A percentile compares a stretch with the other conserved stretches of the same genome.
Evolutionary conservation across 2,797 vertebrate species (phyloP).

Genomic region (Diglossa cyanea): DNA sequence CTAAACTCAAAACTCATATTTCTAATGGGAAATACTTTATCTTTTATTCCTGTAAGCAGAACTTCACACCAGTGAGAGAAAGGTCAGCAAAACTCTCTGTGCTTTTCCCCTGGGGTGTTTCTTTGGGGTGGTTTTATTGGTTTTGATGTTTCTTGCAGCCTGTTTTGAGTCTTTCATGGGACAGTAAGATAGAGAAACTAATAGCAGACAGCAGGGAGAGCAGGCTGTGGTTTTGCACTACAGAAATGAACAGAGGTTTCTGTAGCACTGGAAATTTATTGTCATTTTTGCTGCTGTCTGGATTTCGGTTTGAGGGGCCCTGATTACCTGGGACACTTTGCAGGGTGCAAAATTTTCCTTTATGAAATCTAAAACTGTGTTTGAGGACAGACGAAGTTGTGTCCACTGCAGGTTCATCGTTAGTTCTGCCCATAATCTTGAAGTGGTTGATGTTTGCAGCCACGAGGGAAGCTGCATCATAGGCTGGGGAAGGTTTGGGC

Average conservation of each 20-base stretch:
- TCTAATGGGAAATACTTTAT: background rate
- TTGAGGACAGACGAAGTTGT: background rate
- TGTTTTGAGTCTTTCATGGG: background rate
- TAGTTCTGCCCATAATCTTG: background rate
- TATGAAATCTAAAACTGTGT: background rate
- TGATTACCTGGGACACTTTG: background rate
- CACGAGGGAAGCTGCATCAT: rapidly evolving
- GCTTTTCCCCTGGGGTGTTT: background rate
- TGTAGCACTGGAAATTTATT: background rate
- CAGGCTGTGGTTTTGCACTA: background rate
- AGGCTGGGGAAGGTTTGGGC: background rate
- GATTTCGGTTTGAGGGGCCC: background rate
- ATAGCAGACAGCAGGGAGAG: background rate
- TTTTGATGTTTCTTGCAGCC: background rate
- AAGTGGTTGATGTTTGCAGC: background rate
- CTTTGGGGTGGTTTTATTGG: background rate
- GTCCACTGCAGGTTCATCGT: rapidly evolving
- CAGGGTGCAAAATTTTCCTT: background rate
- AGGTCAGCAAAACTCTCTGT: background rate
- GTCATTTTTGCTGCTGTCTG: background rate
- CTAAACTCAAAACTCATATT: rapidly evolving
- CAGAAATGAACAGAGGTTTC: background rate
- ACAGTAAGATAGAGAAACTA: background rate
- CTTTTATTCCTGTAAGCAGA: background rate
- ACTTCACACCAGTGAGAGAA: background rate